Base-by-base conservation (phyloP, 2,888 invertebrate genomes). In the Pseudanteris insignis region DNA sequence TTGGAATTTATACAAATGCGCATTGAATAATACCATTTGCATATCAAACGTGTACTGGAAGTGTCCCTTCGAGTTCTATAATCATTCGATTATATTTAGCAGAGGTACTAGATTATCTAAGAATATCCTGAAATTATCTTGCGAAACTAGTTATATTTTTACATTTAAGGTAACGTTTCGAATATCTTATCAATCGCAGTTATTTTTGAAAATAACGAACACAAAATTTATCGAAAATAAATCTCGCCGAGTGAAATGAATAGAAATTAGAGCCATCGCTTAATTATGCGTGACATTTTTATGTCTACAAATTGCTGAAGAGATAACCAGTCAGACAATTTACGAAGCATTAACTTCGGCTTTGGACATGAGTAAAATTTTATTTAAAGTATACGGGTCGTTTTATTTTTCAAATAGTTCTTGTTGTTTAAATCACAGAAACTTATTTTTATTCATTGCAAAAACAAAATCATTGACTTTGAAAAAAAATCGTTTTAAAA, bases 181-280 rank as follows among this genome's bases (percentile, higher is more conserved):
- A 40, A 34, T 58, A 63, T 63, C 63, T 63, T 61, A 61, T 61
- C 61, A 11, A n/a, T 3, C 9, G 21, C 7, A 1, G 2, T 3
- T 12, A 33, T 40, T 61, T 55, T 61, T 51, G 32, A 34, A n/a
- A 24, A 28, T 10, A n/a, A 51, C 34, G 28, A 55, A 61, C 54
- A 57, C 55, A 51, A 46, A 62, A 62, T 30, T 51, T 50, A 57
- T 62, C 54, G 44, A 10, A 10, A 50, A 61, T 61, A 55, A 61
- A 61, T 61, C 61, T 46, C 12, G 29, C 25, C 40, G 41, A 40
- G 44, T 41, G 50, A 46, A 40, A 15, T 38, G 40, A 36, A 36
- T 30, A 46, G 50, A 55, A 61, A 46, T 55, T 44, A 37, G 46
- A 61, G 40, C 38, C 14, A 28, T 28, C 38, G 12, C 14, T 55